Evolutionary conservation across 92 coral and sea anemone species (phyloP), one percentile per base, ranked within the genome.

Genomic region (Paragorgia papillata): DNA sequence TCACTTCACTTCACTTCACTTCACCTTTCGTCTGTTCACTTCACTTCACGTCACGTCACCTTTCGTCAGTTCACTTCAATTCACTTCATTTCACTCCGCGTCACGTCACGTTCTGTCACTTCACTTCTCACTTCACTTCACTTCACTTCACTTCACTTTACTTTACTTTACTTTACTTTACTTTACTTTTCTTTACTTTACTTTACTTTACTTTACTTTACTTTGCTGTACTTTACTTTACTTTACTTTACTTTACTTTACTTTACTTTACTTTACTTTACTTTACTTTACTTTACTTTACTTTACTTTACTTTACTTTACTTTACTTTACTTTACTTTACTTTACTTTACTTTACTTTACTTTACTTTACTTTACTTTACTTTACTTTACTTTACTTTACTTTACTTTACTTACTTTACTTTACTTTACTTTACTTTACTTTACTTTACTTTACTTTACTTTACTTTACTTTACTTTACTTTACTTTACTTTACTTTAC

Each of bases 111-210:
- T 35, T 43, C 31, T 51, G 9, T 63, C 19, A 31, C 46, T 63
- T 63, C 41, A 63, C 70, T 63, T 29, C n/a, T n/a, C 41, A 63
- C 40, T 63, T 29, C 41, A 63, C 70, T 28, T 40, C 41, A 63
- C 70, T 31, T 28, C 41, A 18, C 70, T 41, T 44, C 1, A 67
- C 59, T 67, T 14, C 30, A 67, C 58, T 67, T 14, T 18, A 67
- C 75, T n/a, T 41, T 53, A 41, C 28, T 34, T 44, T 29, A 39
- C 75, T 51, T 51, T 51, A 51, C 58, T 51, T 51, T 51, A 51
- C 58, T 51, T 51, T 28, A 17, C 75, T 66, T 41, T 30, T 2
- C 51, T 66, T 66, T 7, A 66, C 74, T 21, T 39, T 44, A 66
- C 74, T 14, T 66, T 26, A n/a, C n/a, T n/a, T n/a, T n/a, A 39